Evolutionary conservation across 2,888 invertebrate species (phyloP).

Genomic region (Pilophorus perplexus): DNA sequence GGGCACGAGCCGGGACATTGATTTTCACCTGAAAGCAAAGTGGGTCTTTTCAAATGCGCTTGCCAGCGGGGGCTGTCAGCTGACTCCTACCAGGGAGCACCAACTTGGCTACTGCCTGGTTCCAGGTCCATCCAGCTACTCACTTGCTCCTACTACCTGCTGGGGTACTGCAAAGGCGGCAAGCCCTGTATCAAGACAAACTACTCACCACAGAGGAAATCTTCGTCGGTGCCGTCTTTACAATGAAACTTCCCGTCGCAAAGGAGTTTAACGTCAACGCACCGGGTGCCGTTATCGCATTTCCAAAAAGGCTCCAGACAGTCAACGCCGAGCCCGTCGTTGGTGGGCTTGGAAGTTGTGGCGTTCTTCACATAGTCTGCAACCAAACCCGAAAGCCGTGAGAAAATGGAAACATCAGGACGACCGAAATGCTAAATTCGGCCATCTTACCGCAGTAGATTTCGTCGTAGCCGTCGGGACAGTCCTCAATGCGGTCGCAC

Average conservation of each 20-base stretch:
- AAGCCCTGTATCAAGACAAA: too few relatives aligned
- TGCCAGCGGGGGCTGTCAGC: too few relatives aligned
- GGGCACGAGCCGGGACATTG: slow-evolving; percentile 22
- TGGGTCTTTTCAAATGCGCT: too few relatives aligned
- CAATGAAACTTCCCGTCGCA: slow-evolving; percentile 59
- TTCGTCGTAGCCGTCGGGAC: slow-evolving; percentile 55
- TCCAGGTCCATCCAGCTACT: too few relatives aligned
- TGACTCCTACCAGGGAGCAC: too few relatives aligned
- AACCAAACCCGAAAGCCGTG: too few relatives aligned
- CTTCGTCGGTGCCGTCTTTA: slow-evolving; percentile 75
- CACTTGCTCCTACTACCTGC: too few relatives aligned
- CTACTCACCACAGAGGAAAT: slow-evolving; percentile 59
- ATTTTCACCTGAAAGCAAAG: slow-evolving; percentile 9
- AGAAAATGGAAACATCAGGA: background rate
- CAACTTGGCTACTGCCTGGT: too few relatives aligned
- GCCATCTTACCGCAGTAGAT: slow-evolving; percentile 30
- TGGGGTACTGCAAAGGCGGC: too few relatives aligned
- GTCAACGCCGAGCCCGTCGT: background rate
- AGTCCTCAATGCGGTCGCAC: slow-evolving; percentile 54
- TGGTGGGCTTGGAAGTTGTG: background rate
- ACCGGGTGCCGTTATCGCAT: slow-evolving; percentile 64
- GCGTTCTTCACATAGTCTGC: slow-evolving; percentile 9
- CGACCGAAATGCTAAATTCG: background rate
- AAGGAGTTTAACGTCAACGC: slow-evolving; percentile 24
- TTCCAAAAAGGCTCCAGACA: slow-evolving; percentile 62